Base-by-base conservation (phyloP, 2,888 invertebrate species). In the Polymixis lichenea region DNA sequence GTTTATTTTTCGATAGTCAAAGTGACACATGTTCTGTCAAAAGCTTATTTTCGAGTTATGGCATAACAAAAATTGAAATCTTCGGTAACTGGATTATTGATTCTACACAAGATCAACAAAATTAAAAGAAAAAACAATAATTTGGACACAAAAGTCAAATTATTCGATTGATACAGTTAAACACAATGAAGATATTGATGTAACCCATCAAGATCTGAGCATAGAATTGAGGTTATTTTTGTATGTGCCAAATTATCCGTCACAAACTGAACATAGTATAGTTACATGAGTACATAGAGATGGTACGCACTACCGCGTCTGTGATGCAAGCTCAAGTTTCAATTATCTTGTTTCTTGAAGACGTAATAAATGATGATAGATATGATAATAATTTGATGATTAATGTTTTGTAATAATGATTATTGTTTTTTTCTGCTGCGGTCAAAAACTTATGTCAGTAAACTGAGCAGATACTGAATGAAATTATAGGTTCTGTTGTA, bases 291-390 rank as follows among this genome's bases (percentile, higher is more conserved):
- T 51, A 19, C 17, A n/a, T 17, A 49, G 25, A 75, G 22, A 38
- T 38, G 28, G 51, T 61, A 80, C 71, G 75, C 75, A 69, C 67
- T 28, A 5, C 67, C 68, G 83, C 56, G 9, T 78, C 38, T 11
- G 43, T 82, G 80, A 71, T 67, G 82, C 71, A 82, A 82, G 8
- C 51, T 28, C 8, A 28, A 15, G 55, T 65, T 61, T 72, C 71
- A 80, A 82, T 71, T 75, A 74, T 43, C 38, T 75, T 38, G 28
- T 67, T 60, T 75, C 62, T 80, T 60, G 66, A 28, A 13, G 17
- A 80, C 64, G 67, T 60, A 68, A 84, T 68, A 61, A 84, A 80
- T 67, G n/a, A 51, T 79, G 43, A 60, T 65, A 28, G 43, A 43
- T 51, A 19, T 56, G 25, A 80, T 55, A 58, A 58, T 80, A 75